These are phyloP conservation scores for Ceraclea dissimilis DNA, from an alignment of 2,888 invertebrate genomes.

Conservation along the genomic window DNA sequence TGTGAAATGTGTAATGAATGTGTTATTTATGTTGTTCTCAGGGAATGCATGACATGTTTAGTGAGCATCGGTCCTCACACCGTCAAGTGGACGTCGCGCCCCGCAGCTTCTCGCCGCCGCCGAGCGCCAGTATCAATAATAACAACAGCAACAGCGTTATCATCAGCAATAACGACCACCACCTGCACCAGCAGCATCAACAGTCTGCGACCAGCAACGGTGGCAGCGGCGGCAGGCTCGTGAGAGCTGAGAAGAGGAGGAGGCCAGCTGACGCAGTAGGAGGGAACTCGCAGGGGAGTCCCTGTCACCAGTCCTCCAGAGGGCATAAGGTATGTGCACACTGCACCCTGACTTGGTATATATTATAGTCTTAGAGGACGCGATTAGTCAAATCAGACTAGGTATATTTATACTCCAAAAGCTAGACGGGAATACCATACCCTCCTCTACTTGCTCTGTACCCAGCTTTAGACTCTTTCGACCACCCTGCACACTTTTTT, in stretches of 20 bases:
- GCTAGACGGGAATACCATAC: too few species aligned
- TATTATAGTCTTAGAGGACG: too few species aligned
- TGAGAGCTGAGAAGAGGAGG: slow-evolving; percentile 38
- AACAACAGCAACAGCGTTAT: slow-evolving; percentile 31
- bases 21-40: too few species aligned
- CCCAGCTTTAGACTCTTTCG: too few species aligned
- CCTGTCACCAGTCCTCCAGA: slow-evolving; percentile 12
- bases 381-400: too few species aligned
- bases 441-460: too few species aligned
- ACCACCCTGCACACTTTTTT: too few species aligned
- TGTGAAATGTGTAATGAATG: too few species aligned
- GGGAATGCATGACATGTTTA: slow-evolving; percentile 86
- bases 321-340: slow-evolving; percentile 17
- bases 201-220: slow-evolving; percentile 24
- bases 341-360: too few species aligned
- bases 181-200: slow-evolving; percentile 27
- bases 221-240: slow-evolving; percentile 46
- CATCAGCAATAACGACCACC: slow-evolving; percentile 32
- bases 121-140: slow-evolving; percentile 38
- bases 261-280: slow-evolving; percentile 6
- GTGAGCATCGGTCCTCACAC: slow-evolving; percentile 36
- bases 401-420: too few species aligned
- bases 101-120: slow-evolving; percentile 42
- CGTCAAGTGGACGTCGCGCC: slow-evolving; percentile 25
- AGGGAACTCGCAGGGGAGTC: slow-evolving; percentile 6